Conservation (phyloP, 2,888 invertebrate genomes). For the Sarcophaga caerulescens region DNA sequence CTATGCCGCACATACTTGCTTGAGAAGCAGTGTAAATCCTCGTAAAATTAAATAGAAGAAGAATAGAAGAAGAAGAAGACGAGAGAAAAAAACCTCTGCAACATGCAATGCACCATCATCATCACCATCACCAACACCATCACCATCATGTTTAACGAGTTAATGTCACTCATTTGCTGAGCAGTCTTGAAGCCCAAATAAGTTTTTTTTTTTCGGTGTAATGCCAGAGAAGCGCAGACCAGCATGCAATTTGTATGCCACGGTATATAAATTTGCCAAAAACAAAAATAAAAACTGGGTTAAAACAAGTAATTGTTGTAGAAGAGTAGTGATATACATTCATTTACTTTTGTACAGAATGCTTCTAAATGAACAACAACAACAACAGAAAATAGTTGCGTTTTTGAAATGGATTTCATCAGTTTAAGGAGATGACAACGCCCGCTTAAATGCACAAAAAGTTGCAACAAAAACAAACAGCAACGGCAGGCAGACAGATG, state of each 20-base stretch:
- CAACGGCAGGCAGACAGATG: constrained; percentile 29
- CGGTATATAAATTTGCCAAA: not conserved
- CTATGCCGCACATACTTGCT: not conserved
- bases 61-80: not conserved
- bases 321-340: not conserved
- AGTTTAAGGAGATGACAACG: constrained; percentile 57
- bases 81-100: not conserved
- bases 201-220: not conserved
- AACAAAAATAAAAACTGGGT: constrained; percentile 53
- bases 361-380: constrained; percentile 51
- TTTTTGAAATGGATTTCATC: constrained; percentile 46
- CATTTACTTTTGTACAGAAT: not conserved
- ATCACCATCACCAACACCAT: not conserved
- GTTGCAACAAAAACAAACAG: constrained; percentile 46
- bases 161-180: constrained; percentile 66
- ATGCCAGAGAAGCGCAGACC: constrained; percentile 28
- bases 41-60: not conserved
- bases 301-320: constrained; percentile 53
- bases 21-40: not conserved
- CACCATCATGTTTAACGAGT: constrained; percentile 49
- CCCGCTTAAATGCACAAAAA: constrained; percentile 47
- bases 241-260: constrained; percentile 54
- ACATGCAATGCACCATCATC: constrained; percentile 57
- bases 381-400: constrained; percentile 33
- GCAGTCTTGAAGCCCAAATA: constrained; percentile 29